Conservation (phyloP, 1,140 invertebrate species). For the Parasteatoda tepidariorum region DNA sequence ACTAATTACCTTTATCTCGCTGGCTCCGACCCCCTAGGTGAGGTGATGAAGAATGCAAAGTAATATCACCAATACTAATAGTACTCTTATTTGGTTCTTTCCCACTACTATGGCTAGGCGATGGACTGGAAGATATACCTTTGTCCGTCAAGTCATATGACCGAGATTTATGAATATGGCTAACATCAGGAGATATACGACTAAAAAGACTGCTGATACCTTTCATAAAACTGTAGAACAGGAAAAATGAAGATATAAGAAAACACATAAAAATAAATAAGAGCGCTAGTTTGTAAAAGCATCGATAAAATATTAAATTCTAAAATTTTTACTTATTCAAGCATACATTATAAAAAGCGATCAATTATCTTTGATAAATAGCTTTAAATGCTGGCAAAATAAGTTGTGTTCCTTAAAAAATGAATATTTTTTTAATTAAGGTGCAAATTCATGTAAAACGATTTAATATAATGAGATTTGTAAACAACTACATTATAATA, state of each 20-base stretch:
- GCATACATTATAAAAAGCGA: too few relatives aligned
- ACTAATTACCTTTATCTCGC: constrained; percentile 47
- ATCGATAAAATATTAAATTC: too few relatives aligned
- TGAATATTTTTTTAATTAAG: too few relatives aligned
- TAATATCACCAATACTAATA: constrained; percentile 33
- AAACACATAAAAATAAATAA: background rate
- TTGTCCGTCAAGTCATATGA: constrained; percentile 60
- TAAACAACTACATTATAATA: too few relatives aligned
- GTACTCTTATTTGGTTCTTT: constrained; percentile 25
- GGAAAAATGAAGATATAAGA: background rate
- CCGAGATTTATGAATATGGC: constrained; percentile 59
- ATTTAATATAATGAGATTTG: too few relatives aligned
- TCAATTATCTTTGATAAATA: too few relatives aligned
- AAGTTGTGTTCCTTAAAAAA: too few relatives aligned
- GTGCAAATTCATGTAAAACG: too few relatives aligned
- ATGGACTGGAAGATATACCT: constrained; percentile 7
- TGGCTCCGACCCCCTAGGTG: constrained; percentile 25
- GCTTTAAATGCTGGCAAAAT: too few relatives aligned
- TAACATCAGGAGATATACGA: constrained; percentile 57
- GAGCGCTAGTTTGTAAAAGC: background rate
- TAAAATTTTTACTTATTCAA: too few relatives aligned
- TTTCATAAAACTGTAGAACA: constrained; percentile 57
- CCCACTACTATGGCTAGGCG: constrained; percentile 39
- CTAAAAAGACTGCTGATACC: constrained; percentile 62
- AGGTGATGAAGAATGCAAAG: constrained; percentile 50